Percentiles rank a stretch among this genome's conserved stretches.
Conservation (phyloP, 2,797 vertebrate species). For the Orientallactaga sibirica region DNA sequence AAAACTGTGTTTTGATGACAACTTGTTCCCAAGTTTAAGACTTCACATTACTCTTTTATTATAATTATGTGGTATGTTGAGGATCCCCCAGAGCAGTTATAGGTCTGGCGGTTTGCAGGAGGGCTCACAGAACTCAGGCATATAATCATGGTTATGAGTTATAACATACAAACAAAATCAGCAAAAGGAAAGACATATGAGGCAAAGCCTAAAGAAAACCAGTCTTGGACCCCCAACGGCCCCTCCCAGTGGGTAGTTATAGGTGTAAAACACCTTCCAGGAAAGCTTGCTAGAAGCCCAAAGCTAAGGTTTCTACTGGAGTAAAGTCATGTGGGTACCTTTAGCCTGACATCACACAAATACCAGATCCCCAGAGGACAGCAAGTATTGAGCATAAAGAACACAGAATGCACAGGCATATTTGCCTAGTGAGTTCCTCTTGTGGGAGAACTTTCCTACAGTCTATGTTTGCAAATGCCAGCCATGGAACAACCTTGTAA, state of each 20-base stretch:
- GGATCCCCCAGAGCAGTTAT: neutral
- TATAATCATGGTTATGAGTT: neutral
- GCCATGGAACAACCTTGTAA: neutral
- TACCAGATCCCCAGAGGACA: constrained; percentile 6
- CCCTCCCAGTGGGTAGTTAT: neutral
- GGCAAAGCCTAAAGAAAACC: neutral
- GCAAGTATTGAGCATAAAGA: constrained; percentile 6
- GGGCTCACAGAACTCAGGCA: neutral
- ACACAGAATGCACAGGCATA: neutral
- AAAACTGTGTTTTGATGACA: constrained; percentile 31
- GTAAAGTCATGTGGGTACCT: neutral
- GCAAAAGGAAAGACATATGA: neutral
- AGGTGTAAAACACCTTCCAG: neutral
- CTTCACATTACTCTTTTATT: neutral
- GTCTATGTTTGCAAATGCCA: constrained; percentile 12
- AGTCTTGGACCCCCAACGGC: neutral
- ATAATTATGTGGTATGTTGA: neutral
- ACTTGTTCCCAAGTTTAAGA: constrained; percentile 12
- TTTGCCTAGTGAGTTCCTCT: neutral
- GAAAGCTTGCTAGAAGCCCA: neutral
- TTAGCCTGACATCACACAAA: neutral
- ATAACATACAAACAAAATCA: constrained; percentile 16
- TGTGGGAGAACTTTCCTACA: neutral
- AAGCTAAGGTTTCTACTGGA: neutral
- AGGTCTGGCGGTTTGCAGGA: neutral